Percentiles rank a stretch among this genome's conserved stretches.
Conservation (phyloP, 2,113 vertebrate genomes). For the Sterrhoptilus dennistouni region DNA sequence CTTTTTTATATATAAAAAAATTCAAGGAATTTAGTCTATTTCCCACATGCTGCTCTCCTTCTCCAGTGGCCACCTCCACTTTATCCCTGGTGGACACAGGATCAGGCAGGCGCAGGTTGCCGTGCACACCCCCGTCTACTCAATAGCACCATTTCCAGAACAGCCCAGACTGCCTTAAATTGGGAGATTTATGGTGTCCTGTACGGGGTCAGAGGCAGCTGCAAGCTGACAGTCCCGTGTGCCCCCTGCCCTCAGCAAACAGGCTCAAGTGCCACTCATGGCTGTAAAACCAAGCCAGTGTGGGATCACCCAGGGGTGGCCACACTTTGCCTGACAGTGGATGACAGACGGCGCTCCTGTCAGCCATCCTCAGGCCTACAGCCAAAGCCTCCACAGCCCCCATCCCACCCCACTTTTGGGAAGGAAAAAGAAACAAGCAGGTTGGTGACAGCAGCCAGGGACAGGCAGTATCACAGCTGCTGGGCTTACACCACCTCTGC, state of each 20-base stretch:
- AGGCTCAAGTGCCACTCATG: slow-evolving; percentile 60
- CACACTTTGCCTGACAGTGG: neutral
- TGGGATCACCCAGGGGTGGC: neutral
- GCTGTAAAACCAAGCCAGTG: slow-evolving; percentile 13
- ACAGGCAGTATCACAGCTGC: neutral
- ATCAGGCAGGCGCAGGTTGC: accelerated
- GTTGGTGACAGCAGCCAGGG: neutral
- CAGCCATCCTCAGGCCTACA: neutral
- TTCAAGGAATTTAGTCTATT: neutral
- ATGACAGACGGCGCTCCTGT: slow-evolving; percentile 25
- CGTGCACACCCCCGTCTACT: neutral
- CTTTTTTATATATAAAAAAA: neutral
- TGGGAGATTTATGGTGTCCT: slow-evolving; percentile 24
- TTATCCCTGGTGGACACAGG: accelerated
- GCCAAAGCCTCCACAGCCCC: neutral
- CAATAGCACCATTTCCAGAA: neutral
- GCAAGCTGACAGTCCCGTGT: neutral
- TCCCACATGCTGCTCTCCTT: neutral
- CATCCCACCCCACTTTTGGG: neutral
- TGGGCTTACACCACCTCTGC: neutral
- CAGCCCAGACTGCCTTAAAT: neutral
- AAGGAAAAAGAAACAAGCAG: neutral
- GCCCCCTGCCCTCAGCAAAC: slow-evolving; percentile 50
- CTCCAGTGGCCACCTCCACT: neutral
- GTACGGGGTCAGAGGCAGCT: neutral